Base-by-base conservation (phyloP, 1,140 invertebrate genomes). In the Ceratina australensis region DNA sequence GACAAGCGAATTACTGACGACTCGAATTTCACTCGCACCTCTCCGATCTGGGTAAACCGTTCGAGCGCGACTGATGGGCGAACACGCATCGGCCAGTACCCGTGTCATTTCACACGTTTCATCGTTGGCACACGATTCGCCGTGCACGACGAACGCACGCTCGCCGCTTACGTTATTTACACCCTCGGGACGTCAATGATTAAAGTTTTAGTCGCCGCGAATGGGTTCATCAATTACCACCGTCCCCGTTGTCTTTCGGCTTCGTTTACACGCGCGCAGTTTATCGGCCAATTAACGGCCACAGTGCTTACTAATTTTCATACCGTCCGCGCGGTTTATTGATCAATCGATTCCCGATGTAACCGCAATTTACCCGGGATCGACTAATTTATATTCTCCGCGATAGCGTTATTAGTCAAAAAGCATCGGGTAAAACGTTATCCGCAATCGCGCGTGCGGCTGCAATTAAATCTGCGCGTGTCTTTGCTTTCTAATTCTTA, bases 41-140 rank as follows among this genome's bases (percentile, higher is more conserved):
- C 12, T 28, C 22, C 22, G 56, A 24, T n/a, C 22, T 18, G 56
- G 18, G 4, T 20, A 26, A 47, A 49, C 26, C 26, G 16, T 22
- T 54, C 13, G 64, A 49, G 28, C 65, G 65, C 57, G 20, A 16
- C 49, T 1, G 16, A 71, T 13, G 54, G 56, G 72, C 63, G 15
- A 20, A 63, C 66, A 83, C 71, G 74, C 79, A 71, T 72, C 65
- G 81, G n/a, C 65, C 78, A 61, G 73, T 60, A n/a, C 50, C 4
- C 49, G 22, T 68, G 49, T 20, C 49, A 60, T 61, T n/a, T 75
- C 28, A 20, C 24, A 16, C 8, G 69, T 20, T 56, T 28, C 16
- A 0, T 13, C 10, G 16, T 8, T 13, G 33, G 42, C 22, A 61
- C 57, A 61, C 52, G 52, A 42, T 42, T 42, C 33, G 33, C 33